Percentiles rank a stretch among this genome's conserved stretches.
Evolutionary conservation across 2,888 invertebrate genomes (phyloP).

Genomic region (Epinotia nisella): DNA sequence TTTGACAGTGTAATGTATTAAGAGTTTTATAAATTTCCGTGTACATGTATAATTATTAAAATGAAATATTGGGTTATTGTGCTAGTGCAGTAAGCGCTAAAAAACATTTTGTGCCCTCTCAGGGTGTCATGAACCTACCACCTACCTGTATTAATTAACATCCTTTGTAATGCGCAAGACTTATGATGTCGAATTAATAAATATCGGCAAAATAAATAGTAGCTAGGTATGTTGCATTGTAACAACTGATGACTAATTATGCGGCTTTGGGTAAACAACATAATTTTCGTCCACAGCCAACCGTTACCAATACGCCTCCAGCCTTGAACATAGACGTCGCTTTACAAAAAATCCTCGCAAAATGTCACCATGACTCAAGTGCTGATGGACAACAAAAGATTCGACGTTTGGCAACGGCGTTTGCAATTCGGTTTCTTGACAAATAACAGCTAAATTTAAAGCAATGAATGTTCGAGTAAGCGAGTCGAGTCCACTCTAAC

Average conservation of each 20-base stretch:
- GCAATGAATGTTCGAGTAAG: slow-evolving; percentile 57
- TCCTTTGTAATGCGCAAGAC: no score
- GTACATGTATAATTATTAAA: no score
- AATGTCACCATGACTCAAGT: slow-evolving; percentile 63
- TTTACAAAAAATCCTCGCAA: slow-evolving; percentile 54
- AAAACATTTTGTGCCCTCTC: no score
- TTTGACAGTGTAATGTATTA: no score
- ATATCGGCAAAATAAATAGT: no score
- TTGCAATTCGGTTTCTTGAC: slow-evolving; percentile 63
- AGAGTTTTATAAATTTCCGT: no score
- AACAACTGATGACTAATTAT: slow-evolving; percentile 14
- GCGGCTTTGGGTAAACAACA: slow-evolving; percentile 19
- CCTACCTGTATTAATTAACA: no score
- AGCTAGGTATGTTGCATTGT: neutral
- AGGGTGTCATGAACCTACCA: no score
- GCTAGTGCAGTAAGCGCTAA: no score
- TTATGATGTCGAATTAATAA: no score
- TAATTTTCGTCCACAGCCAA: slow-evolving; percentile 27
- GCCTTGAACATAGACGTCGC: slow-evolving; percentile 48
- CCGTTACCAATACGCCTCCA: slow-evolving; percentile 41
- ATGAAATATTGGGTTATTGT: no score
- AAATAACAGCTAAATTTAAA: slow-evolving; percentile 77
- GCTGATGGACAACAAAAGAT: slow-evolving; percentile 67
- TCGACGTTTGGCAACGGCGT: slow-evolving; percentile 66
- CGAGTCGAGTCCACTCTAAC: slow-evolving; percentile 11